These are phyloP conservation scores for Dryobota labecula DNA, from an alignment of 2,888 invertebrate genomes.

Conservation along the genomic window DNA sequence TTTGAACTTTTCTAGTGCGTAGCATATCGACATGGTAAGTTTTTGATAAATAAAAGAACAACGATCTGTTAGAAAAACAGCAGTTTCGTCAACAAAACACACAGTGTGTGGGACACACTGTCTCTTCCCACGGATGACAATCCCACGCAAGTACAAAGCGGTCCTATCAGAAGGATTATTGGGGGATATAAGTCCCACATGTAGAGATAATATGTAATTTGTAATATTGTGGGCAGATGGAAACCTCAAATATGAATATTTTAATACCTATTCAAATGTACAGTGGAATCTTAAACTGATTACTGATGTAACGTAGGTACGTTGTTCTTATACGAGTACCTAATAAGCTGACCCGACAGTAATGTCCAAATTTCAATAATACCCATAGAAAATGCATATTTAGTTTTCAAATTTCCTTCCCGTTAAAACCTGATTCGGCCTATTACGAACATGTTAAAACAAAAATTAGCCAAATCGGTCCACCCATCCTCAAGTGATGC, in stretches of 20 bases:
- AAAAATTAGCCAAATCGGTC: no score
- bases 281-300: not conserved
- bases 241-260: not conserved
- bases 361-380: no score
- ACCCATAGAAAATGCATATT: no score
- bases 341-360: no score
- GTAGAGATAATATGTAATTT: constrained; percentile 14
- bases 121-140: constrained; percentile 3
- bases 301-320: not conserved
- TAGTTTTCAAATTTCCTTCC: no score
- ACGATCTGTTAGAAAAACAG: not conserved
- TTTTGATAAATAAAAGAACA: not conserved
- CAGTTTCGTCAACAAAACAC: not conserved
- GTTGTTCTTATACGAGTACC: no score
- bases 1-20: not conserved
- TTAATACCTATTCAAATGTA: not conserved
- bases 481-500: no score
- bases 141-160: not conserved
- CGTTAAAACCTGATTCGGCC: no score
- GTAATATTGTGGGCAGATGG: constrained; percentile 8
- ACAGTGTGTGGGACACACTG: not conserved
- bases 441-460: no score
- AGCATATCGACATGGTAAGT: not conserved
- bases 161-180: not conserved
- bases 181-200: not conserved